Conservation (phyloP, 2,113 vertebrate species). For the Calyptomena viridis region DNA sequence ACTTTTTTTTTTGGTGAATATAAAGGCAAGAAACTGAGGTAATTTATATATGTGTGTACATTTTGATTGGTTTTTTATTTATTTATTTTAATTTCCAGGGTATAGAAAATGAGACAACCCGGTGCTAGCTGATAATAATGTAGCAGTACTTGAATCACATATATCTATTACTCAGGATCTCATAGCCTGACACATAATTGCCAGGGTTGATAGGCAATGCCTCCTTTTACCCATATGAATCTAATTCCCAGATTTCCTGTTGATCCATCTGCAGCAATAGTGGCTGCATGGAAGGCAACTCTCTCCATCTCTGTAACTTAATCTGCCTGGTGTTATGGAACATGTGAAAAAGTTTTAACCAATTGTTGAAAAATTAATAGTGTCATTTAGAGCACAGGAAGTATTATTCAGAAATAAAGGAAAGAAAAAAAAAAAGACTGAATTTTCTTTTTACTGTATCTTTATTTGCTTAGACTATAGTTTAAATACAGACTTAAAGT, state of each 20-base stretch:
- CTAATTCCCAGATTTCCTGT: neutral
- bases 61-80: neutral
- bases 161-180: constrained; percentile 10
- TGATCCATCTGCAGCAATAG: neutral
- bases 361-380: neutral
- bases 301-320: neutral
- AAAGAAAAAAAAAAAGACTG: neutral
- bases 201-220: neutral
- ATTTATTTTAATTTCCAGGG: constrained; percentile 11
- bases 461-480: neutral
- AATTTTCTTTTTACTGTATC: neutral
- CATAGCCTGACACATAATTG: constrained; percentile 43
- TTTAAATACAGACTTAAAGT: neutral
- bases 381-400: neutral
- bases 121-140: constrained; percentile 40
- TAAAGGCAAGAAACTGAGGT: neutral
- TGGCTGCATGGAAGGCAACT: neutral
- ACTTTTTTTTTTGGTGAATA: neutral
- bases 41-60: accelerated
- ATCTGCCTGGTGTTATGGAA: neutral
- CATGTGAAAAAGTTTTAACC: neutral
- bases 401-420: neutral
- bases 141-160: constrained; percentile 22
- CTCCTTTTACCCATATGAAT: neutral
- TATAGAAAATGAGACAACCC: constrained; percentile 48